Conservation (phyloP, 2,888 invertebrate species). For the Orthosia incerta region DNA sequence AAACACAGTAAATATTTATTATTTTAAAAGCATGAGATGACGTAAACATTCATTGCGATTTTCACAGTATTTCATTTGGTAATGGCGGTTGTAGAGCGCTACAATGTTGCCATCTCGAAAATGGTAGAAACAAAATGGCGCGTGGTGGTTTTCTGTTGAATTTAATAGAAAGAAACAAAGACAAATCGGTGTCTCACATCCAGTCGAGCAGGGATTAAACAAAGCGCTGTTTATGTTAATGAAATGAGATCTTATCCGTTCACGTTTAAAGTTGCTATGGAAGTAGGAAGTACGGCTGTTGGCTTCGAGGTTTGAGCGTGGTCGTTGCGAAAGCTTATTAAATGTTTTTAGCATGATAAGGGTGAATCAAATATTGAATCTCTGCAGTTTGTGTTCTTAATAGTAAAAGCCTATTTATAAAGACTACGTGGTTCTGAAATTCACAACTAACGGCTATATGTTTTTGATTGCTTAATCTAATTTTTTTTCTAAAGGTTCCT, state of each 20-base stretch:
- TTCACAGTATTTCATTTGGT: constrained; percentile 46
- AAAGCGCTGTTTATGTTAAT: constrained; percentile 78
- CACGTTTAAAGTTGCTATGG: constrained; percentile 52
- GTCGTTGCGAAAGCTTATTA: constrained; percentile 34
- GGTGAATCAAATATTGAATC: constrained; percentile 30
- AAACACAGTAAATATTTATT: constrained; percentile 39
- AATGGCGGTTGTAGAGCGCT: constrained; percentile 40
- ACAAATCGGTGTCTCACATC: constrained; percentile 60
- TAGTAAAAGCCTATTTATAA: background rate
- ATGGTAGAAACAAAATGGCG: constrained; percentile 54
- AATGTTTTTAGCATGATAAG: constrained; percentile 14
- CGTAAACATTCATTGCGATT: constrained; percentile 47
- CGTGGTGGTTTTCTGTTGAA: constrained; percentile 40
- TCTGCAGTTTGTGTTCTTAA: background rate
- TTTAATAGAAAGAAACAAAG: constrained; percentile 66
- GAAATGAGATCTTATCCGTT: constrained; percentile 74
- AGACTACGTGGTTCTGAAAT: background rate
- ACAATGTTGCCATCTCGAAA: constrained; percentile 56
- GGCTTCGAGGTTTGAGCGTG: background rate
- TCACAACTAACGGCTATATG: background rate
- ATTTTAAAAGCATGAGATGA: constrained; percentile 31
- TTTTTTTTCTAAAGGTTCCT: background rate
- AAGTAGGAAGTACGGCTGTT: constrained; percentile 10
- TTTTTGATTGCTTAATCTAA: constrained; percentile 4
- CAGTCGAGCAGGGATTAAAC: constrained; percentile 68